phyloP scores from a whole-genome alignment of 2,888 invertebrate genomes.

The Malthinus seriepunctatus region DNA sequence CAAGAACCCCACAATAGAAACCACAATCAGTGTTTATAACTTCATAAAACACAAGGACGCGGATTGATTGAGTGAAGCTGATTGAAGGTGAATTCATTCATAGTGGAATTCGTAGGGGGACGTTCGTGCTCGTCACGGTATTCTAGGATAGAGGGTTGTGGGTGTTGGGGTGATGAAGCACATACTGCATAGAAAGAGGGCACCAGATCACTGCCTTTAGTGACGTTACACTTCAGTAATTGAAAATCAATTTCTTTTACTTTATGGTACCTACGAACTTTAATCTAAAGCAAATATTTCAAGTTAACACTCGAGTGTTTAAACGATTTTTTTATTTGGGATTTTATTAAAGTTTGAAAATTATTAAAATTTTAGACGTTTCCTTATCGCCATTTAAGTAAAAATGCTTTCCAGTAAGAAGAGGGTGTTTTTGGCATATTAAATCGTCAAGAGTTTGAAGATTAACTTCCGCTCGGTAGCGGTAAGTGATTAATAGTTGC shows the following conservation, averaged over 20 bases:
- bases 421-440: constrained; percentile 33
- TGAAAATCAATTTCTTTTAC: constrained; percentile 40
- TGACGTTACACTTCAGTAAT: constrained; percentile 39
- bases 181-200: constrained; percentile 27
- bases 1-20: constrained; percentile 27
- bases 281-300: constrained; percentile 28
- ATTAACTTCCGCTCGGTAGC: constrained; percentile 44
- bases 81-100: constrained; percentile 40
- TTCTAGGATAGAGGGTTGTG: constrained; percentile 27
- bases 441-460: constrained; percentile 42
- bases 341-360: background rate
- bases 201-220: constrained; percentile 32
- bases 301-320: background rate
- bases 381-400: background rate
- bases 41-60: constrained; percentile 43
- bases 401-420: background rate
- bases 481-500: constrained; percentile 49
- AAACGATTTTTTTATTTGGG: background rate
- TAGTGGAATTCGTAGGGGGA: constrained; percentile 30
- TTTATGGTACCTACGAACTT: constrained; percentile 33
- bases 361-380: background rate
- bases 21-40: constrained; percentile 45
- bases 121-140: constrained; percentile 30
- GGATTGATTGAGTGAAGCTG: constrained; percentile 39
- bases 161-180: constrained; percentile 28